Evolutionary conservation across 2,888 invertebrate species (phyloP), one percentile per base, ranked within the genome.

Genomic region (Eilema sororculum): DNA sequence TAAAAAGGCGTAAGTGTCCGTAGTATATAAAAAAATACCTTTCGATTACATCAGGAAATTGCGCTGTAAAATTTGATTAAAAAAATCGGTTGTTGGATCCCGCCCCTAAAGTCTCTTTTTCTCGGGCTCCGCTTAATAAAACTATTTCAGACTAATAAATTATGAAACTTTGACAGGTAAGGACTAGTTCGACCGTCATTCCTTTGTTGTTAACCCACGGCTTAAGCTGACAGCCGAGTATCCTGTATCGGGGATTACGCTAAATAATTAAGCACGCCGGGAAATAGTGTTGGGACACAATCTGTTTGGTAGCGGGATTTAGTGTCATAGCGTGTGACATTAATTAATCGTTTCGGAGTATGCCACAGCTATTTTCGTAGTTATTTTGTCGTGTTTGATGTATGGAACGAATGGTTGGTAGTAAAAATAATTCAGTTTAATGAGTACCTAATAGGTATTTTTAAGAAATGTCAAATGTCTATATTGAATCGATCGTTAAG

Each of bases 261-360:
- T 80, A 76, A 85, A 85, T 84, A 81, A 85, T 84, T 80, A 78
- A 81, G 73, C 65, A 69, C 67, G 60, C 16, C 37, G 63, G 73
- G 64, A 58, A 62, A 75, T 79, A 80, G 82, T 82, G 80, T 52
- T 74, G 82, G 52, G 61, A 72, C 46, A 56, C 37, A 30, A 73
- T 71, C 72, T 63, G 58, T 33, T 52, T 62, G 37, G 67, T 28
- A 60, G n/a, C 64, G 37, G 61, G 67, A 67, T 63, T 46, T 58
- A 37, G 56, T 33, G 65, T 30, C 46, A 24, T 59, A n/a, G 13
- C 37, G 41, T 63, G n/a, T 46, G 63, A 68, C 68, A 46, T 58
- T 68, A 63, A 63, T 68, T 33, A 67, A 66, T 66, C 8, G 65
- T 24, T 65, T 58, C 52, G 28, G n/a, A n/a, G 52, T 65, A 16